A percentile compares a stretch with the other conserved stretches of the same genome.
These are phyloP conservation scores for Tromatobia lineatoria DNA, from an alignment of 2,888 invertebrate species.

Conservation along the genomic window DNA sequence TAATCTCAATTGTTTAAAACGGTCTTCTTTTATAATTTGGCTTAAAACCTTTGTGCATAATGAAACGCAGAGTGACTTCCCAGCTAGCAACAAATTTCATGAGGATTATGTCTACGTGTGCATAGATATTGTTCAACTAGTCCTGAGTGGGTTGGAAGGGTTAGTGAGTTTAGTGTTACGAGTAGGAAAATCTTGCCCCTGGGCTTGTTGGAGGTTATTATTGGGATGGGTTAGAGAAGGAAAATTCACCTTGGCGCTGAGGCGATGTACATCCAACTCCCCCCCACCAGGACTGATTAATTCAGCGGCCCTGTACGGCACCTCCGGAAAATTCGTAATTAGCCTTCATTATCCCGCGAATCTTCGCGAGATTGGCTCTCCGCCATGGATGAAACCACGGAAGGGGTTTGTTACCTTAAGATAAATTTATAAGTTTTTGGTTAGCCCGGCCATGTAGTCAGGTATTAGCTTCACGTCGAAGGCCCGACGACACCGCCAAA, in stretches of 20 bases:
- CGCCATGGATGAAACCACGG: conserved; percentile 24
- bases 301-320: conserved; percentile 53
- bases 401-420: conserved; percentile 46
- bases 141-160: not conserved
- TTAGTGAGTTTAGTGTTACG: conserved; percentile 33
- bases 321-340: conserved; percentile 71
- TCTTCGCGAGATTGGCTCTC: conserved; percentile 66
- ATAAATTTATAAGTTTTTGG: conserved; percentile 69
- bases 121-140: conserved; percentile 30
- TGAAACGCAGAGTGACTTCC: conserved; percentile 3
- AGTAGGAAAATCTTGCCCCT: conserved; percentile 26
- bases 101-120: conserved; percentile 22
- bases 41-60: not conserved
- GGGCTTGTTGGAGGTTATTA: conserved; percentile 42
- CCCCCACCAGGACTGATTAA: conserved; percentile 65
- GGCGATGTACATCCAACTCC: conserved; percentile 13
- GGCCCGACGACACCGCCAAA: not conserved
- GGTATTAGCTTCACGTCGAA: conserved; percentile 20
- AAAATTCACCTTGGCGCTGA: conserved; percentile 27
- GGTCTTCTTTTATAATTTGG: not conserved
- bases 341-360: conserved; percentile 70
- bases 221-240: conserved; percentile 27
- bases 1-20: too few relatives aligned
- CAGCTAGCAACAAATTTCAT: conserved; percentile 30
- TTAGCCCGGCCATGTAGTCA: conserved; percentile 7